Evolutionary conservation across 1,140 invertebrate species (phyloP).

Genomic region (Drosophila littoralis): DNA sequence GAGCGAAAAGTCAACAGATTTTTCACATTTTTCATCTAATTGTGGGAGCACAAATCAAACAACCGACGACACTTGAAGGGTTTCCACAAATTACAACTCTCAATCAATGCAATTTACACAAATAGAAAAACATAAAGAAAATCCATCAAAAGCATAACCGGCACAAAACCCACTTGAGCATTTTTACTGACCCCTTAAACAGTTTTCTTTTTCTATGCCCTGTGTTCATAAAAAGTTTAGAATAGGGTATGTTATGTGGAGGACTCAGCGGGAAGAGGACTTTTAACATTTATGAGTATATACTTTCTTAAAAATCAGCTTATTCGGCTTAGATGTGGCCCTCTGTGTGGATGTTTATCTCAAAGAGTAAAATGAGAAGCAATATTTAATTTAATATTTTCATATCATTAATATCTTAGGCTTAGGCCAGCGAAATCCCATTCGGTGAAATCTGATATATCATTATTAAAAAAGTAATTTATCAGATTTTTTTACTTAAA

Average conservation of each 20-base stretch:
- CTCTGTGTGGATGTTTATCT: too few species aligned
- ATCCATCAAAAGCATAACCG: slow-evolving; percentile 76
- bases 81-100: slow-evolving; percentile 70
- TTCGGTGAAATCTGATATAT: too few species aligned
- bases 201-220: slow-evolving; percentile 1
- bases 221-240: not conserved
- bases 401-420: too few species aligned
- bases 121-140: slow-evolving; percentile 40
- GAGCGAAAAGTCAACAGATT: slow-evolving; percentile 1
- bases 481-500: too few species aligned
- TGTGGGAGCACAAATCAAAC: slow-evolving; percentile 24
- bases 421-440: too few species aligned
- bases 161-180: slow-evolving; percentile 47
- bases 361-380: too few species aligned
- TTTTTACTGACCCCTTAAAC: slow-evolving; percentile 19
- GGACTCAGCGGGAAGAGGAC: too few species aligned
- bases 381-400: too few species aligned
- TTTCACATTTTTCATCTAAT: slow-evolving; percentile 47
- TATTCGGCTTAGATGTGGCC: too few species aligned
- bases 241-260: not conserved
- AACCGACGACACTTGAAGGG: slow-evolving; percentile 38
- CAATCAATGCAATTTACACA: slow-evolving; percentile 60
- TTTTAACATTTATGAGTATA: too few species aligned
- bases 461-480: too few species aligned
- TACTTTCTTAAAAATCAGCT: too few species aligned